Evolutionary conservation across 2,797 vertebrate genomes (phyloP), one percentile per base, ranked within the genome.

Genomic region (Xenentodon cancila): DNA sequence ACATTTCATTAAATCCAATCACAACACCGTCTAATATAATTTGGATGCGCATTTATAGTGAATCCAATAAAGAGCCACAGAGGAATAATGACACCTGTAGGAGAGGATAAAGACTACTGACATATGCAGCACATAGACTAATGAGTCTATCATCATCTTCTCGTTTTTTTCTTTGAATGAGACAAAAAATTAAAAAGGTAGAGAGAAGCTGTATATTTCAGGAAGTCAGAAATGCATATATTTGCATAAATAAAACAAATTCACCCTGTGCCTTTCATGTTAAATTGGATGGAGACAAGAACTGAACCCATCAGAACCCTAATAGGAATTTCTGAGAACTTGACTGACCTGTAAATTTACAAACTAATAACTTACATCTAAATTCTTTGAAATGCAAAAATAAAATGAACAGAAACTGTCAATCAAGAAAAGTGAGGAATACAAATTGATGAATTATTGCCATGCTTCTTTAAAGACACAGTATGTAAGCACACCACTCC

Each of bases 81-180:
- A 45, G 61, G 72, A 80, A 68, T 73, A 66, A 77, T 72, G 53
- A 50, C 66, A 73, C 42, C 46, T 70, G 21, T 56, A 55, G 64
- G 64, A 78, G 45, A 53, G 42, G 30, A 67, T 60, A 61, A 76
- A 4, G 19, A 53, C 34, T 25, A 46, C 58, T 66, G 53, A 77
- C 43, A 51, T 72, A 83, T 58, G 47, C 51, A 79, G 63, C 65
- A 68, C 71, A 64, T 66, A 21, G 58, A 70, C 45, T 62, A 19
- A 75, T 73, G 75, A 25, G 25, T 25, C 25, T 25, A 3, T 8
- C 30, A 30, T 30, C 7, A 3, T 8, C 7, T 30, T 30, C 7
- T 79, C 8, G 43, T 34, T 73, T 58, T n/a, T 48, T 21, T 71
- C 63, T 78, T 46, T 53, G 57, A 60, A 64, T 17, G 18, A 57